These are phyloP conservation scores for Drosophila lowei DNA, from an alignment of 1,140 invertebrate genomes.

Conservation along the genomic window DNA sequence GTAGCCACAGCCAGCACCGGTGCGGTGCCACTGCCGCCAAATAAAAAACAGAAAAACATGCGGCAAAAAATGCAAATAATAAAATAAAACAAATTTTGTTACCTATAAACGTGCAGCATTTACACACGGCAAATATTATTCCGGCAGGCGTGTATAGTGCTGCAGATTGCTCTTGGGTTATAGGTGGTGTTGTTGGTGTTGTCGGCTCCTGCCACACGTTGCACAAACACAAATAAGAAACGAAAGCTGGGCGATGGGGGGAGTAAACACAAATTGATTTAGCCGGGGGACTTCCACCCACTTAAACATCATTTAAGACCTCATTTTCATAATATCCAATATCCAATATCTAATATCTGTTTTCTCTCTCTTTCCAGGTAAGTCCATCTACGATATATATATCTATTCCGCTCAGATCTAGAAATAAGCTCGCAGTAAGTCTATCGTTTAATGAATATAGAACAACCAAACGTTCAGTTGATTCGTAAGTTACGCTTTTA, in stretches of 20 bases:
- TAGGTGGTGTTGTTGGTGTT: background rate
- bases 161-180: slow-evolving; percentile 9
- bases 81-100: slow-evolving; percentile 76
- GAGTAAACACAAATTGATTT: slow-evolving; percentile 28
- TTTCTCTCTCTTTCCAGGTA: slow-evolving; percentile 53
- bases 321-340: background rate
- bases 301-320: background rate
- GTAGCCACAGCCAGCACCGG: background rate
- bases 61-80: slow-evolving; percentile 59
- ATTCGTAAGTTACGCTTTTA: slow-evolving; percentile 12
- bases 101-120: slow-evolving; percentile 71
- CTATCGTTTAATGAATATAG: slow-evolving; percentile 49
- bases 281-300: background rate
- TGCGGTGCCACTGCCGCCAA: slow-evolving; percentile 2
- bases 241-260: slow-evolving; percentile 19
- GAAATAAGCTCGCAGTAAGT: slow-evolving; percentile 69
- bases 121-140: slow-evolving; percentile 67
- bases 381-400: slow-evolving; percentile 29
- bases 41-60: slow-evolving; percentile 23
- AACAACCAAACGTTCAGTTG: background rate
- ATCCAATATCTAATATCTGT: slow-evolving; percentile 4
- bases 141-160: slow-evolving; percentile 17
- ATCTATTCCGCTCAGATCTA: slow-evolving; percentile 6
- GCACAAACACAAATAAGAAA: slow-evolving; percentile 49
- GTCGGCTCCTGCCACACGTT: slow-evolving; percentile 29